A percentile compares a stretch with the other conserved stretches of the same genome.
Conservation (phyloP, 1,140 invertebrate genomes). For the Panagrolaimus sp. region DNA sequence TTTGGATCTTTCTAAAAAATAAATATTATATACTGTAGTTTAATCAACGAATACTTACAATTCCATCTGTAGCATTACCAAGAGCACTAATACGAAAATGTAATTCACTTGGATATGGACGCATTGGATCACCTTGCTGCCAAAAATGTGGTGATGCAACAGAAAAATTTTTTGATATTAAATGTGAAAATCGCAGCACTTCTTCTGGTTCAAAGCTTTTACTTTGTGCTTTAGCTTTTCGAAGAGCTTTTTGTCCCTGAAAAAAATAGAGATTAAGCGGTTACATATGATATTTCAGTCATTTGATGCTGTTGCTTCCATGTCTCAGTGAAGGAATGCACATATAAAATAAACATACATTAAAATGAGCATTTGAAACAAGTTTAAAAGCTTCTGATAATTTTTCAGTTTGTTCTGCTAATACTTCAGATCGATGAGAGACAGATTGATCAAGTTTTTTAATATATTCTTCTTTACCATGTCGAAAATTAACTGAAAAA, state of each 20-base stretch:
- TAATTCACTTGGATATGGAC: background rate
- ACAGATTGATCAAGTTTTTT: background rate
- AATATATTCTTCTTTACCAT: conserved; percentile 1
- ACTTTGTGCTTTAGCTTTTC: background rate
- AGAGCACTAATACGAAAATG: conserved; percentile 7
- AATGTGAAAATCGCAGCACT: background rate
- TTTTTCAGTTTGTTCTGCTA: background rate
- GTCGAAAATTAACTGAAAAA: background rate
- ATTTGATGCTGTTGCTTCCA: too few species aligned
- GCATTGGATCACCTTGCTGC: conserved; percentile 14
- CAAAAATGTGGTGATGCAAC: background rate
- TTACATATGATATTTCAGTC: too few species aligned
- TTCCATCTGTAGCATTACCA: too few species aligned
- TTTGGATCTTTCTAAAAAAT: too few species aligned
- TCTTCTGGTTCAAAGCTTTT: background rate
- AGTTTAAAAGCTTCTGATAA: background rate
- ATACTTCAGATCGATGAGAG: background rate
- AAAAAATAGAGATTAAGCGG: too few species aligned
- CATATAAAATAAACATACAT: background rate
- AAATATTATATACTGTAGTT: too few species aligned
- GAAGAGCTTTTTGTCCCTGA: background rate
- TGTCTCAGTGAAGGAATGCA: too few species aligned
- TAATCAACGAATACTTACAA: too few species aligned
- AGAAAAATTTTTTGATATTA: conserved; percentile 1
- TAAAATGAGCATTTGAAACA: background rate